Evolutionary conservation across 2,797 vertebrate species (phyloP).

Genomic region (Ceryle rudis): DNA sequence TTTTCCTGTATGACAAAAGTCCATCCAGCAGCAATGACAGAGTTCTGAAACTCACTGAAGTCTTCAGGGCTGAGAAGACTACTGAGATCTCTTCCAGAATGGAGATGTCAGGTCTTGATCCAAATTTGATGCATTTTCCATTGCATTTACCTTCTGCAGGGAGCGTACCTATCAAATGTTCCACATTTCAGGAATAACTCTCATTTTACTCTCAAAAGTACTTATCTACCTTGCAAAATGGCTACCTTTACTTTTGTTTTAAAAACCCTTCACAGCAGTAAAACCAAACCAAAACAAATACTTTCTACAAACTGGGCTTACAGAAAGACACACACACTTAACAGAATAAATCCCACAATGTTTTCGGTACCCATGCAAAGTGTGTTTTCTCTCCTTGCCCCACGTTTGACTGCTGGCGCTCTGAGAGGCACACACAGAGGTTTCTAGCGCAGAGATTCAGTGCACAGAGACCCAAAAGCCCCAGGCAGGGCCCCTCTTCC

Average conservation of each 20-base stretch:
- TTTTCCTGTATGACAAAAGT: conserved; percentile 34
- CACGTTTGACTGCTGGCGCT: not conserved
- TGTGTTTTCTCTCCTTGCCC: not conserved
- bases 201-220: conserved; percentile 36
- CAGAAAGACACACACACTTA: not conserved
- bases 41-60: conserved; percentile 12
- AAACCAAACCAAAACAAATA: not conserved
- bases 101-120: not conserved
- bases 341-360: not conserved
- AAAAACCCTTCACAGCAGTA: not conserved
- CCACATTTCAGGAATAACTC: conserved; percentile 4
- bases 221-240: conserved; percentile 7
- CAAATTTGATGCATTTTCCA: not conserved
- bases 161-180: not conserved
- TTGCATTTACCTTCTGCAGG: not conserved
- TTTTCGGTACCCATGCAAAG: not conserved
- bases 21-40: not conserved
- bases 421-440: not conserved
- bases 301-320: not conserved
- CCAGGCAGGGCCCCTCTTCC: not conserved
- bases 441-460: not conserved
- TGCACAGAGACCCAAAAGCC: not conserved
- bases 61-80: conserved; percentile 8
- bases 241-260: not conserved
- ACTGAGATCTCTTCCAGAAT: not conserved